Base-by-base conservation (phyloP, 1,140 invertebrate genomes). In the Maconellicoccus hirsutus region DNA sequence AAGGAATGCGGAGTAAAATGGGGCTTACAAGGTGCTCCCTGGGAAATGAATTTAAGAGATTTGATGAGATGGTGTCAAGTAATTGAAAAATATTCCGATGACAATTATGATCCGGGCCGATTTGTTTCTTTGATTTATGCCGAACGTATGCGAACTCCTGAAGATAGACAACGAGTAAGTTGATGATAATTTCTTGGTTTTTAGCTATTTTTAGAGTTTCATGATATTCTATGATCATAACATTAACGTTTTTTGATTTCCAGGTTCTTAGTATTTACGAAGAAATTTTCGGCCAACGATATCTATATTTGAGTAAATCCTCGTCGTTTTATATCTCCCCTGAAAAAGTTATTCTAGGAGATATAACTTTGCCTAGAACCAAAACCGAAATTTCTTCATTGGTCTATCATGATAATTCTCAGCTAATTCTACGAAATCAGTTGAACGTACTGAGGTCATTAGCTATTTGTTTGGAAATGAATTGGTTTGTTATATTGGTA, bases 31-130 rank as follows among this genome's bases (percentile, higher is more conserved):
- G 94, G 94, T 6, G 85, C 88, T 0, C 95, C 95, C 0, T 98
- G 93, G 89, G 97, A 99, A 79, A 94, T 98, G 79, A 99, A 99
- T 82, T 81, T 99, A 33, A 83, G 98, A 76, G 98, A 99, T 79
- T 82, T 99, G 71, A 88, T 90, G 42, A 86, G 96, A 75, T 98
- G 95, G 94, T 94, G 91, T 78, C 86, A 96, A 77, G 79, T 84
- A 0, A 81, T 84, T 1, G 70, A 42, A 16, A 59, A 59, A 33
- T 71, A 71, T 59, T 70, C n/a, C 61, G 16, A 66, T 3, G 25
- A 72, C 59, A 1, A 70, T 38, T 38, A 77, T 19, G 81, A 86
- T 75, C 85, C 87, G 33, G 87, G 86, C 59, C 83, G 85, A 74
- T 87, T 83, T 79, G 84, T 92, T 0, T 81, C 87, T 73, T 81